These are phyloP conservation scores for Priocnemis perturbator DNA, from an alignment of 2,888 invertebrate genomes.

Conservation along the genomic window DNA sequence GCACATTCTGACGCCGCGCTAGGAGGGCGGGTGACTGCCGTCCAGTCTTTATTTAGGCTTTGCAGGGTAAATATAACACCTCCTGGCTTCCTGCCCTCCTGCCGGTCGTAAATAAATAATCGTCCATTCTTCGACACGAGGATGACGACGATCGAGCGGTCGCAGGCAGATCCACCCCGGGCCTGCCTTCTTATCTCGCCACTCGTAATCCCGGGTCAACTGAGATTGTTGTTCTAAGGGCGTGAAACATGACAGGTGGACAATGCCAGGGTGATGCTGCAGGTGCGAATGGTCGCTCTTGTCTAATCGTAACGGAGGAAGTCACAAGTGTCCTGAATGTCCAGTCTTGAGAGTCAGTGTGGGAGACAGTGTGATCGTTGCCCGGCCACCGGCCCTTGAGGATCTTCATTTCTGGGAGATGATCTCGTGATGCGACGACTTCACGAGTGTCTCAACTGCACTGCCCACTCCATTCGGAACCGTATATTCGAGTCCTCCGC, in stretches of 20 bases:
- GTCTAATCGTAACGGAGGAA: too few relatives aligned
- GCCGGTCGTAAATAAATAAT: constrained; percentile 68
- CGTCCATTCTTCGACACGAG: constrained; percentile 55
- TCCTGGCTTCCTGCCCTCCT: constrained; percentile 45
- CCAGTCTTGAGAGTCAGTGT: too few relatives aligned
- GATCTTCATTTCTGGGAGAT: too few relatives aligned
- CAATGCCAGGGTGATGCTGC: constrained; percentile 67
- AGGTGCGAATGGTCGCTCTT: constrained; percentile 62
- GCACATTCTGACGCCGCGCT: too few relatives aligned
- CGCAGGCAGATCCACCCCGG: constrained; percentile 4
- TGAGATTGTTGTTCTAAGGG: constrained; percentile 72
- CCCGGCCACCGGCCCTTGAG: too few relatives aligned
- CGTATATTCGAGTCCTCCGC: too few relatives aligned
- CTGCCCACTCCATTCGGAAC: too few relatives aligned
- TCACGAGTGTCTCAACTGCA: too few relatives aligned
- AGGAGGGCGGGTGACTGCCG: background rate
- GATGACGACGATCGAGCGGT: constrained; percentile 30
- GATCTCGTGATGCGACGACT: too few relatives aligned
- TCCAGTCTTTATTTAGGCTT: constrained; percentile 35
- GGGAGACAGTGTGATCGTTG: too few relatives aligned
- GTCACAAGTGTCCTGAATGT: too few relatives aligned
- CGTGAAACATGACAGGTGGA: constrained; percentile 73
- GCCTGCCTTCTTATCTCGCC: constrained; percentile 11
- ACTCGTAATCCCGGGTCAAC: constrained; percentile 66
- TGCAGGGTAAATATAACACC: constrained; percentile 61